Evolutionary conservation across 2,113 vertebrate genomes (phyloP), one percentile per base, ranked within the genome.

Genomic region (Syrmaticus mikado): DNA sequence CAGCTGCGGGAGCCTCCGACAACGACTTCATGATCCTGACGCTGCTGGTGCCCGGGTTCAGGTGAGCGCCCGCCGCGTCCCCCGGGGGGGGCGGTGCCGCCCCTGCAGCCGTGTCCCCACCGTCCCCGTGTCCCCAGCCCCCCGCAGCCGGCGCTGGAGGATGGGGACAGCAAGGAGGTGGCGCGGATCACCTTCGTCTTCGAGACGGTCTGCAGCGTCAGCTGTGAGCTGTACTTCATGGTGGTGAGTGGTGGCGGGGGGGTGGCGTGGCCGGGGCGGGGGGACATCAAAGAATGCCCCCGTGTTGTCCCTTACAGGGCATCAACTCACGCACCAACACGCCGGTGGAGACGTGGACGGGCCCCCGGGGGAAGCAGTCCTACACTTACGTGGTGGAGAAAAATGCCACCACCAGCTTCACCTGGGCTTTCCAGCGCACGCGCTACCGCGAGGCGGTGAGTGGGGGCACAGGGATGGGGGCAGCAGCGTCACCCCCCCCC

Each of bases 181-280:
- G 98, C 98, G 43, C 98, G 97, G 89, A 98, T 99, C 93, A 98
- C 98, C 16, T 99, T 99, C 4, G 97, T 99, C 92, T 99, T 99
- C 24, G 98, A 99, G 97, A 99, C 98, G 1, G 32, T 95, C 52
- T 99, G 99, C 86, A 97, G 97, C 0, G 97, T 98, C 67, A 98
- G 98, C 93, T 99, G 99, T 25, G 97, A 97, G 74, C 97, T 99
- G 64, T 98, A 97, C 96, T 99, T 99, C 96, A 98, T 98, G 97
- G 98, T 98, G 97, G 99, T 99, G 96, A 92, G 98, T 62, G 61
- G 22, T 19, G 43, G 13, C 2, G 10, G n/a, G 13, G 67, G 55
- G 28, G 41, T 4, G 30, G 45, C 16, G 10, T 16, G 25, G 45
- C 36, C 15, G 16, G 16, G 64, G 12, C 8, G 18, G 8, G 45